Evolutionary conservation across 2,888 invertebrate species (phyloP).

Genomic region (Oasisia sp.): DNA sequence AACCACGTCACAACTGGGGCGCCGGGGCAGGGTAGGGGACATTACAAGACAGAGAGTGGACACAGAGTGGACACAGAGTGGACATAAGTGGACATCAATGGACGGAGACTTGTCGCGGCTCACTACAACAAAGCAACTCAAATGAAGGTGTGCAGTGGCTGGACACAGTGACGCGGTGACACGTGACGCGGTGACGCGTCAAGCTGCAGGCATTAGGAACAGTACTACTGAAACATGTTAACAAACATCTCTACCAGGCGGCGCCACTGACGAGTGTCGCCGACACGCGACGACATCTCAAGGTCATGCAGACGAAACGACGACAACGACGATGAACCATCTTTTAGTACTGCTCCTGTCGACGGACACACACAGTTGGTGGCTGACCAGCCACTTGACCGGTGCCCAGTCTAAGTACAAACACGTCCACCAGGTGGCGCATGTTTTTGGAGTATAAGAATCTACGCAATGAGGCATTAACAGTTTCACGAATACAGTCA

Average conservation of each 20-base stretch:
- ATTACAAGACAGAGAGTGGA: not conserved
- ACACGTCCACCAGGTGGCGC: too few species aligned
- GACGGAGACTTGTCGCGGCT: not conserved
- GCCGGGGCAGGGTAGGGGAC: not conserved
- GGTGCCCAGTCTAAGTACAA: too few species aligned
- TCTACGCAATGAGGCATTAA: too few species aligned
- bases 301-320: not conserved
- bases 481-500: too few species aligned
- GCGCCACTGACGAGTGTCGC: not conserved
- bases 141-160: not conserved
- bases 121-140: constrained; percentile 5
- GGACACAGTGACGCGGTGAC: not conserved
- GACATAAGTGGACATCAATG: not conserved
- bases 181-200: not conserved
- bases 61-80: too few species aligned
- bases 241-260: not conserved
- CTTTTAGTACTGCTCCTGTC: not conserved
- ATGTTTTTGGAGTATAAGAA: too few species aligned
- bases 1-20: not conserved
- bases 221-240: constrained; percentile 12
- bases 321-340: not conserved
- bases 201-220: not conserved
- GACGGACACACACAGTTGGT: not conserved
- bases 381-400: too few species aligned
- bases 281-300: not conserved